Percentiles rank a stretch among this genome's conserved stretches.
Evolutionary conservation across 2,113 vertebrate genomes (phyloP).

Genomic region (Eira barbara): DNA sequence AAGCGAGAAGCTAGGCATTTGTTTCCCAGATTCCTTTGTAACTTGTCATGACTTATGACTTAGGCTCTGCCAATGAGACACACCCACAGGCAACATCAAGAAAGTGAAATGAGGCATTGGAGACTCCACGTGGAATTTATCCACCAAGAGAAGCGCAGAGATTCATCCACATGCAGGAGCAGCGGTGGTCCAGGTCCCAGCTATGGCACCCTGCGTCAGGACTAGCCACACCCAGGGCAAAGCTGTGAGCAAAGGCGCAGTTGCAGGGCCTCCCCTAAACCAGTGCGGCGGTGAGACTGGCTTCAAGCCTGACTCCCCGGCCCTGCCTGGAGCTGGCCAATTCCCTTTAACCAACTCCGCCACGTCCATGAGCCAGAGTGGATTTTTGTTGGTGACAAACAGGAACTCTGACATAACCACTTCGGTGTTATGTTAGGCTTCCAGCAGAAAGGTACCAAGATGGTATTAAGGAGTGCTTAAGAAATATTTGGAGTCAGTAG

Average conservation of each 20-base stretch:
- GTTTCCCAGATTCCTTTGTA: not conserved
- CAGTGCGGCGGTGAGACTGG: not conserved
- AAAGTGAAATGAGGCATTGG: not conserved
- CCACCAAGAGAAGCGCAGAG: not conserved
- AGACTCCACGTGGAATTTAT: not conserved
- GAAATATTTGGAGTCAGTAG: not conserved
- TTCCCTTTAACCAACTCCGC: not conserved
- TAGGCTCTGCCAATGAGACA: not conserved
- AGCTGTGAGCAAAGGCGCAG: not conserved
- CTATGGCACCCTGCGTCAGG: not conserved
- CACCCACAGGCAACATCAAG: not conserved
- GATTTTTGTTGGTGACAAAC: not conserved
- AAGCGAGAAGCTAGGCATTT: not conserved
- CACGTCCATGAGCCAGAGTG: not conserved
- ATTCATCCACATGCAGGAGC: not conserved
- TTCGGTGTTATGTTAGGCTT: not conserved
- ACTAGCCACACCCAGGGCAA: not conserved
- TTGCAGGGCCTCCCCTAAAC: not conserved
- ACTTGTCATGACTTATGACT: not conserved
- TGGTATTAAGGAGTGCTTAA: not conserved
- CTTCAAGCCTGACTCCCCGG: not conserved
- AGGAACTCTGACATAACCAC: not conserved
- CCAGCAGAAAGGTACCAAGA: not conserved
- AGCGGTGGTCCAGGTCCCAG: not conserved
- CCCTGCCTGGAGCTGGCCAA: not conserved